Conservation (phyloP, 2,797 vertebrate genomes). For the Notoglanidium macrostoma region DNA sequence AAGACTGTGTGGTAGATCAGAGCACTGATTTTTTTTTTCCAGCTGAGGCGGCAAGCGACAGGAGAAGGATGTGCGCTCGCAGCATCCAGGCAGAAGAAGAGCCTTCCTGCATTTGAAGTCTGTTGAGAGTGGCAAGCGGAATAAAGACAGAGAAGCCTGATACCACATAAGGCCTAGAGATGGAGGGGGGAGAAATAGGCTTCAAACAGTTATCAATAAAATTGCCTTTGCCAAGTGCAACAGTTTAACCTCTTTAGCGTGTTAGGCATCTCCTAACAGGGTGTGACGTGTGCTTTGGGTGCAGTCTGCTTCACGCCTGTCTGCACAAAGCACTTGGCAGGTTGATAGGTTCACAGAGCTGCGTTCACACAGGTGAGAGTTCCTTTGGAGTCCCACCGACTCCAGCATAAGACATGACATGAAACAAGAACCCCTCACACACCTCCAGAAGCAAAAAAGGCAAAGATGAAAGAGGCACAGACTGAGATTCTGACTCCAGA, state of each 20-base stretch:
- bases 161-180: constrained; percentile 63
- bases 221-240: constrained; percentile 76
- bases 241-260: constrained; percentile 80
- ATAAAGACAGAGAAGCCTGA: constrained; percentile 72
- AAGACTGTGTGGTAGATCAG: constrained; percentile 74
- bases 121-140: constrained; percentile 71
- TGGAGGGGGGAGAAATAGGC: constrained; percentile 59
- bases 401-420: constrained; percentile 65
- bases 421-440: constrained; percentile 53
- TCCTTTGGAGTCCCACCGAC: constrained; percentile 73
- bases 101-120: constrained; percentile 70
- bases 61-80: constrained; percentile 39
- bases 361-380: constrained; percentile 65
- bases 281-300: constrained; percentile 70
- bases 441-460: constrained; percentile 38
- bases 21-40: constrained; percentile 65
- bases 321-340: constrained; percentile 70
- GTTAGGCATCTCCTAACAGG: constrained; percentile 73
- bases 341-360: constrained; percentile 75
- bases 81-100: constrained; percentile 63
- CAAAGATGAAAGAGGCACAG: constrained; percentile 50
- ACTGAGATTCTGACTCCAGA: constrained; percentile 45
- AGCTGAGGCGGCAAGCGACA: constrained; percentile 39
- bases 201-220: constrained; percentile 80
- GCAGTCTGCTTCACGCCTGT: constrained; percentile 71